Conservation (phyloP, 2,797 vertebrate species). For the Oreochromis mossambicus region DNA sequence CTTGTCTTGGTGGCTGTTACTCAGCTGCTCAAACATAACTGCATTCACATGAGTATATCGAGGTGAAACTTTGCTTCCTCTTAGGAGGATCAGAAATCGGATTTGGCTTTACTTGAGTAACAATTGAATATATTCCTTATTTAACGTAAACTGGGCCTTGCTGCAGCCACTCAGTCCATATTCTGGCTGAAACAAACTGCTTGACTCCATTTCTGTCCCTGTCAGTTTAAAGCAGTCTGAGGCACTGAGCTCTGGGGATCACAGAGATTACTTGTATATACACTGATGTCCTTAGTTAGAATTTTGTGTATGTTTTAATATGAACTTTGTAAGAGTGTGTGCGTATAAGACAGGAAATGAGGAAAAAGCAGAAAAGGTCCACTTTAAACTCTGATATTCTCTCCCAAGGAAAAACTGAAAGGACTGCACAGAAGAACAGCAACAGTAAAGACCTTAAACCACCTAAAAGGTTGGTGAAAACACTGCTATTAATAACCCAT, state of each 20-base stretch:
- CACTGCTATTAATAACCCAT: not conserved
- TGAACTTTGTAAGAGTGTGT: not conserved
- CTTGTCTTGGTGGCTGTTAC: not conserved
- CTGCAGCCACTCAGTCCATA: not conserved
- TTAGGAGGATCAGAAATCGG: not conserved
- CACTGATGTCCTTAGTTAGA: not conserved
- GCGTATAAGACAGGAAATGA: not conserved
- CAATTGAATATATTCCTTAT: not conserved
- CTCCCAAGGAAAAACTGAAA: constrained; percentile 29
- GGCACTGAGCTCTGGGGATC: not conserved
- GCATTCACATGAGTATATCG: not conserved
- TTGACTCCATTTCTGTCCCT: not conserved
- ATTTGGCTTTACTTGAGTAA: not conserved
- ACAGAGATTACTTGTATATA: not conserved
- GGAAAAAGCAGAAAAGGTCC: not conserved
- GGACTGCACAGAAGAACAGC: not conserved
- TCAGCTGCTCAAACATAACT: not conserved
- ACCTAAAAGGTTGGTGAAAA: constrained; percentile 38
- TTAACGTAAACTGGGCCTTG: not conserved
- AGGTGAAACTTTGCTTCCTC: not conserved
- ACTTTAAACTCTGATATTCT: not conserved
- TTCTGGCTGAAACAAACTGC: not conserved
- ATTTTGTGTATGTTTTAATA: not conserved
- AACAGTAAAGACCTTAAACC: constrained; percentile 12
- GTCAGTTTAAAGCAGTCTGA: not conserved